Evolutionary conservation across 2,888 invertebrate species (phyloP).

Genomic region (Drosophila imparisetae): DNA sequence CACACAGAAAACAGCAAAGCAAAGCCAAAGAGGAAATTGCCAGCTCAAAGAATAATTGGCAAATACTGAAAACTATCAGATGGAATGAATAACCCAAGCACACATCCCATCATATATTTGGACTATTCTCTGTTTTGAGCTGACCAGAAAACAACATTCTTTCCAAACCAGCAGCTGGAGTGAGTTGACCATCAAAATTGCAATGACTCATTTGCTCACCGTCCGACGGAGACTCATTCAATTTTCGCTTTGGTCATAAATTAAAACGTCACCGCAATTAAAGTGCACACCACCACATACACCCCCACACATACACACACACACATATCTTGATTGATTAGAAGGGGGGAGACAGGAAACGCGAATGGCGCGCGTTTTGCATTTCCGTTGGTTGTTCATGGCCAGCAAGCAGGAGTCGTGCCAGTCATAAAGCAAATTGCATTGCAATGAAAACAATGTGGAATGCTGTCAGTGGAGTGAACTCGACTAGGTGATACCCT

Average conservation of each 20-base stretch:
- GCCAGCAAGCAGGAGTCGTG: constrained; percentile 53
- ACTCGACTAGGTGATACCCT: background rate
- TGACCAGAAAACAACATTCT: background rate
- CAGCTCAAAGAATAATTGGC: background rate
- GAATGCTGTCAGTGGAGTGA: background rate
- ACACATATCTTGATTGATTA: constrained; percentile 56
- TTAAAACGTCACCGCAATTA: constrained; percentile 59
- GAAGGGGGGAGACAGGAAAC: constrained; percentile 31
- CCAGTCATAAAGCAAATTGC: constrained; percentile 43
- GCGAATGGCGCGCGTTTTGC: constrained; percentile 58
- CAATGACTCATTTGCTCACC: constrained; percentile 10
- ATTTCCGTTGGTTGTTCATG: constrained; percentile 73
- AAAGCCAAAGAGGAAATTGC: constrained; percentile 3
- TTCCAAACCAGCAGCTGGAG: background rate
- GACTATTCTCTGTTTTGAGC: background rate
- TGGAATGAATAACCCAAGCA: background rate
- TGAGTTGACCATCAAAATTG: background rate
- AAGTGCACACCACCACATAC: constrained; percentile 27
- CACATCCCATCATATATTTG: too few relatives aligned
- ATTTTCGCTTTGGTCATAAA: constrained; percentile 55
- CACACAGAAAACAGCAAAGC: background rate
- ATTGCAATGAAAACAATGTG: constrained; percentile 17
- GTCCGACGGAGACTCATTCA: constrained; percentile 24
- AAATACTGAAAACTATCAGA: background rate
- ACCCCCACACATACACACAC: background rate